Conservation (phyloP, 1,140 invertebrate species). For the Aphaenogaster rudis region DNA sequence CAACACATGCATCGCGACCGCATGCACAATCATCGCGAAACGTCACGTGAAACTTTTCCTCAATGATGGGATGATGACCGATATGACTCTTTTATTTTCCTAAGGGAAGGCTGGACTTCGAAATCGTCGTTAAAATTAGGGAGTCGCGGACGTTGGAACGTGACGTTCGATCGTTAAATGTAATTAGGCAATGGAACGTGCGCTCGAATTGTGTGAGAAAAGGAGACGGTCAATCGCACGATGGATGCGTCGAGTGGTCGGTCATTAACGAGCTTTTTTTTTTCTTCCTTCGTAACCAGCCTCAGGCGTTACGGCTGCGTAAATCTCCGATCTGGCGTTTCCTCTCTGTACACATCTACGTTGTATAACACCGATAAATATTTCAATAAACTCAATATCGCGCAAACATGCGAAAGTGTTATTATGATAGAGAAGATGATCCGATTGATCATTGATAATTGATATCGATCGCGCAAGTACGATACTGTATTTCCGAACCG, state of each 20-base stretch:
- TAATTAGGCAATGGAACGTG: conserved; percentile 53
- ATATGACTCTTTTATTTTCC: conserved; percentile 28
- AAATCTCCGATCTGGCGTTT: neutral
- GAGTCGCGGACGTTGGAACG: neutral
- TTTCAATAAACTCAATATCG: conserved; percentile 80
- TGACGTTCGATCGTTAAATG: conserved; percentile 27
- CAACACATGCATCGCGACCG: conserved; percentile 33
- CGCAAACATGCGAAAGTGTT: conserved; percentile 48
- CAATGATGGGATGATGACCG: neutral
- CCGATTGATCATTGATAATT: conserved; percentile 34
- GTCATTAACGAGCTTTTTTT: conserved; percentile 7
- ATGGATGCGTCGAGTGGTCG: conserved; percentile 12
- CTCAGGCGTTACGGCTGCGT: neutral
- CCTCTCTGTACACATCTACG: neutral
- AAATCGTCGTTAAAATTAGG: conserved; percentile 14
- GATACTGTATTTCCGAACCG: conserved; percentile 33
- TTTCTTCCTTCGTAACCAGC: neutral
- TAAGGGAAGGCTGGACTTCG: neutral
- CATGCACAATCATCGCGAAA: conserved; percentile 44
- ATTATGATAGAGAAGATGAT: conserved; percentile 38
- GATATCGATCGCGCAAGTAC: conserved; percentile 61
- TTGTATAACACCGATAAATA: conserved; percentile 76
- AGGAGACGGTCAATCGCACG: conserved; percentile 23
- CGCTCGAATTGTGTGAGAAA: conserved; percentile 5
- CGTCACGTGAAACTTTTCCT: conserved; percentile 21